Base-by-base conservation (phyloP, 2,797 vertebrate species). In the Podarcis lilfordi region DNA sequence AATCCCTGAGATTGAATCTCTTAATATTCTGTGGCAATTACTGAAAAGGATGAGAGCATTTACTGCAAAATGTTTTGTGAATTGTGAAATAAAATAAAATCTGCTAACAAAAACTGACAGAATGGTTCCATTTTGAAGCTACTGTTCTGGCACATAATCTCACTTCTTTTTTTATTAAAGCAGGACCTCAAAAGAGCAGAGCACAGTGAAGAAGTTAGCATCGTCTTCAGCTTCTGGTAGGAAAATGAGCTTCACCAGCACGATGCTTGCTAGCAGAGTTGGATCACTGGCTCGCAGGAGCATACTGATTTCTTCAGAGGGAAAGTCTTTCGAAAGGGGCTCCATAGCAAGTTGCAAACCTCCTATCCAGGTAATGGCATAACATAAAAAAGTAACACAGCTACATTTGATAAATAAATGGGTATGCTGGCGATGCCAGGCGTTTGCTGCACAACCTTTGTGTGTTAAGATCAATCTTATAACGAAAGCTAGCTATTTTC, bases 261-360 rank as follows among this genome's bases (percentile, higher is more conserved):
- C 9, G 2, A 85, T 55, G 27, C 94, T 90, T 32, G 72, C 35
- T 61, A 96, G 93, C 81, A 35, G 84, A 11, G 25, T 83, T 1
- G 88, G 85, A 0, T 96, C 94, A 1, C 2, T 74, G 0, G 96
- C 93, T 84, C 89, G 95, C 5, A 96, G 79, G 68, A 96, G 96
- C 11, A 89, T 95, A 1, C 91, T 94, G 71, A 87, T 93, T 4
- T 55, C 88, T 0, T 92, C 90, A 0, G 95, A 96, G 6, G 95
- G 95, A 93, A 97, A 90, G 92, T 35, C 95, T 4, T 68, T 91
- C 66, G 96, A 96, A n/a, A 97, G 96, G 87, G 91, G 50, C 6
- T 72, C 82, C 45, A 50, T 61, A 1, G 89, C 88, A 15, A 89
- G 88, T 5, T 76, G 88, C 21, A 96, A 93, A 94, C 87, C 88